Conservation (phyloP, 2,888 invertebrate genomes). For the Erebia palarica region DNA sequence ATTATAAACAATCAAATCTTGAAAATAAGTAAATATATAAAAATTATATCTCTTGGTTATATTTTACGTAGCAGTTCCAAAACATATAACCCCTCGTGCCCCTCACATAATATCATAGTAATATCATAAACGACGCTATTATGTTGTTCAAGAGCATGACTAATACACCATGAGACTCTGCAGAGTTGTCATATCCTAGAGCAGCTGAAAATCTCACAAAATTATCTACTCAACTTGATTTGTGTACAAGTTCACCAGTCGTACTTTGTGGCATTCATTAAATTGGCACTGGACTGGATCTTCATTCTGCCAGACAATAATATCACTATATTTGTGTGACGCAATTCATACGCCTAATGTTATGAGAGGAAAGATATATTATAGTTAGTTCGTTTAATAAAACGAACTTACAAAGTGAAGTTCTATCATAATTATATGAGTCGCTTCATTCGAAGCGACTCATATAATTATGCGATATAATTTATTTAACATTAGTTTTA, state of each 20-base stretch:
- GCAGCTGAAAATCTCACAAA: background rate
- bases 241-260: background rate
- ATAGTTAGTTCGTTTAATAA: too few species aligned
- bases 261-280: background rate
- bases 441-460: too few species aligned
- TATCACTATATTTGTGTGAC: background rate
- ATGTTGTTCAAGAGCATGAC: background rate
- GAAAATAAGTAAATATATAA: too few species aligned
- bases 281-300: background rate
- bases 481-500: too few species aligned
- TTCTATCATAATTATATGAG: too few species aligned
- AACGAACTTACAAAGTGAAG: too few species aligned
- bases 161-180: background rate
- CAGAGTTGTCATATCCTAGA: background rate
- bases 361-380: too few species aligned
- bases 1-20: too few species aligned
- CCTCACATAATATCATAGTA: background rate
- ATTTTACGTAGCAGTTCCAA: background rate
- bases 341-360: too few species aligned
- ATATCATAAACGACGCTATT: conserved; percentile 5
- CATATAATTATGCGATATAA: too few species aligned
- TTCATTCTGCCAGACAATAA: background rate
- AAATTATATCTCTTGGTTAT: background rate
- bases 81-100: background rate
- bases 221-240: background rate